Base-by-base conservation (phyloP, 1,140 invertebrate genomes). In the Drosophila pandora region DNA sequence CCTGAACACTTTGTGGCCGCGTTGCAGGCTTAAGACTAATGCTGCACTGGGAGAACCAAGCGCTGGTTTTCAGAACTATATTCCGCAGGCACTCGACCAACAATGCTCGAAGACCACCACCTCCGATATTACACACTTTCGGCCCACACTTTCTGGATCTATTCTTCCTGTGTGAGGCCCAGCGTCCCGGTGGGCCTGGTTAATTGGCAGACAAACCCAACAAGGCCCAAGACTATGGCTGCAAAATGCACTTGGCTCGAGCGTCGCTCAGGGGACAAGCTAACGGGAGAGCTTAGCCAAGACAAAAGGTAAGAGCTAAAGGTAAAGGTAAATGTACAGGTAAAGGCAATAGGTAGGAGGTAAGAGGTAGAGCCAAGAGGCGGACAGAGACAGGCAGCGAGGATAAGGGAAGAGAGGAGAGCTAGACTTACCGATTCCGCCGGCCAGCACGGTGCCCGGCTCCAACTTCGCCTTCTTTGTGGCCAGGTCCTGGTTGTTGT, bases 401-500 rank as follows among this genome's bases (percentile, higher is more conserved):
- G 32, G 30, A 23, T n/a, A 60, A 9, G 13, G 23, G 17, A 7
- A 45, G 5, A 59, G 41, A 47, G 45, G 30, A 34, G 47, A 56
- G 50, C 41, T 39, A 57, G 64, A 92, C 91, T 92, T 90, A 92
- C 91, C 91, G 78, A 92, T 90, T 87, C 91, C 91, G 64, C 89
- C 82, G 60, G 85, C 88, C 65, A 92, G 75, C 48, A 92, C 91
- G 52, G 91, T 83, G 76, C 87, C 90, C 67, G 91, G 76, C 54
- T 92, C 91, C 88, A 92, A 83, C 70, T 93, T 94, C 93, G 97
- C 97, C 95, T 98, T 98, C 94, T 98, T 98, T 77, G 96, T 96
- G 79, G 96, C 96, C 73, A 94, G 94, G 93, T 96, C 95, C 92
- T 96, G 95, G 93, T 98, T 98, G 93, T 97, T 98, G 93, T 98